Percentiles rank a stretch among this genome's conserved stretches.
These are phyloP conservation scores for Pyralis farinalis DNA, from an alignment of 2,888 invertebrate genomes.

Conservation along the genomic window DNA sequence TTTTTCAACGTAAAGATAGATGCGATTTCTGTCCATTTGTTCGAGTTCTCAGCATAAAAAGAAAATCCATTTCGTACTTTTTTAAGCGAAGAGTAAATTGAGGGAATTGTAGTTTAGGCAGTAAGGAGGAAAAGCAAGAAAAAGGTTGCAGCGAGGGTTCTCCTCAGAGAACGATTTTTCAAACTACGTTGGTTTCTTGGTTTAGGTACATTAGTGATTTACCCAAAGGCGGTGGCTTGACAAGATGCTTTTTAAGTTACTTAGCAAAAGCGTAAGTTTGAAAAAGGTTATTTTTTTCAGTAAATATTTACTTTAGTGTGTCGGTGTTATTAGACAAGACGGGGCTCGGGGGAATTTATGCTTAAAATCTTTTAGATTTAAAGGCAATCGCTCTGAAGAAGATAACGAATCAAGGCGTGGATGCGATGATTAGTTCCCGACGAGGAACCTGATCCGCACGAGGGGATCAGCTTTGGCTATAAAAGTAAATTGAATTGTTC, in stretches of 20 bases:
- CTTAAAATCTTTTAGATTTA: constrained; percentile 38
- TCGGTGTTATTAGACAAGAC: neutral
- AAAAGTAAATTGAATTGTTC: constrained; percentile 79
- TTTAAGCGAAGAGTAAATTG: constrained; percentile 43
- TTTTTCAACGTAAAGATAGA: too few species aligned
- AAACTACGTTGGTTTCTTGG: constrained; percentile 58
- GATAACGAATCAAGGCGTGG: constrained; percentile 60
- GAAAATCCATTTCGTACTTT: constrained; percentile 2
- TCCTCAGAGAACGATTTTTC: constrained; percentile 66
- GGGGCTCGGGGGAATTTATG: constrained; percentile 7
- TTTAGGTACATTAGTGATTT: constrained; percentile 56
- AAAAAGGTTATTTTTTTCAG: constrained; percentile 9
- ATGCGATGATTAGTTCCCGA: constrained; percentile 65
- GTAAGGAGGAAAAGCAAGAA: constrained; percentile 41
- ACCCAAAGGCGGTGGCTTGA: constrained; percentile 30
- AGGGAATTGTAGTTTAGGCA: constrained; percentile 51
- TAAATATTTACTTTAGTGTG: neutral
- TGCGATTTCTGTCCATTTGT: neutral
- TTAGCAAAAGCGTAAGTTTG: constrained; percentile 15
- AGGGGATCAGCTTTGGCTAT: constrained; percentile 65
- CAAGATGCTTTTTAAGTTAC: constrained; percentile 28
- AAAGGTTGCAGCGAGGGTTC: constrained; percentile 45
- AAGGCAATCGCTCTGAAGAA: constrained; percentile 42
- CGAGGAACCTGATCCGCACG: constrained; percentile 54
- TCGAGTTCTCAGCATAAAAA: neutral